Conservation (phyloP, 1,140 invertebrate species). For the Heterodera carotae region DNA sequence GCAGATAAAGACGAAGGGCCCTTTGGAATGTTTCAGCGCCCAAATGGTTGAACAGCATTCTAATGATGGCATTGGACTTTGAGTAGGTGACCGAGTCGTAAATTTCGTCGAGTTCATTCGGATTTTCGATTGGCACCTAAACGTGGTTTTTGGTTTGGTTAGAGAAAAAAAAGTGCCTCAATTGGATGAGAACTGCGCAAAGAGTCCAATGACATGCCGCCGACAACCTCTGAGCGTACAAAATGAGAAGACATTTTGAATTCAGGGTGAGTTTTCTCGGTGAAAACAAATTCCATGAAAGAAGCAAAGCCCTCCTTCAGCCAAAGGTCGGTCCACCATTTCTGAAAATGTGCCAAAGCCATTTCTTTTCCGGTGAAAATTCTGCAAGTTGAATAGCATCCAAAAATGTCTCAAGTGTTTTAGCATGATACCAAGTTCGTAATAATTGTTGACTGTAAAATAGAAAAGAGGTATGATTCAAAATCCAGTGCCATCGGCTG, state of each 20-base stretch:
- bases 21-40: constrained; percentile 87
- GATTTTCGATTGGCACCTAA: constrained; percentile 66
- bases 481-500: too few relatives aligned
- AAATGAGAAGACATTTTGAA: constrained; percentile 70
- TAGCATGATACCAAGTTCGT: too few relatives aligned
- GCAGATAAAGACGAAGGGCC: constrained; percentile 90
- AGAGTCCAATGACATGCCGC: constrained; percentile 39
- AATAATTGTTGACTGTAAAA: too few relatives aligned
- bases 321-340: constrained; percentile 71
- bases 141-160: not conserved
- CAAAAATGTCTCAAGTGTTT: too few relatives aligned
- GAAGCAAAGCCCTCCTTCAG: constrained; percentile 59
- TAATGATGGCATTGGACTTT: constrained; percentile 77
- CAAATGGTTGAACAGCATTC: constrained; percentile 94
- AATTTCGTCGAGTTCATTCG: constrained; percentile 54
- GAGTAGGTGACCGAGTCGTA: constrained; percentile 69
- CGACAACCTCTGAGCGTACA: constrained; percentile 72
- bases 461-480: too few relatives aligned
- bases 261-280: constrained; percentile 68
- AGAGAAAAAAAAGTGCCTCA: constrained; percentile 34
- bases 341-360: too few relatives aligned
- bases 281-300: constrained; percentile 69
- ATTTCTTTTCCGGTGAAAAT: too few relatives aligned
- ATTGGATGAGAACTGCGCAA: constrained; percentile 52
- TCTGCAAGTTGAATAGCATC: too few relatives aligned